Percentiles rank a stretch among this genome's conserved stretches.
Evolutionary conservation across 2,113 vertebrate species (phyloP).

Genomic region (Lontra canadensis): DNA sequence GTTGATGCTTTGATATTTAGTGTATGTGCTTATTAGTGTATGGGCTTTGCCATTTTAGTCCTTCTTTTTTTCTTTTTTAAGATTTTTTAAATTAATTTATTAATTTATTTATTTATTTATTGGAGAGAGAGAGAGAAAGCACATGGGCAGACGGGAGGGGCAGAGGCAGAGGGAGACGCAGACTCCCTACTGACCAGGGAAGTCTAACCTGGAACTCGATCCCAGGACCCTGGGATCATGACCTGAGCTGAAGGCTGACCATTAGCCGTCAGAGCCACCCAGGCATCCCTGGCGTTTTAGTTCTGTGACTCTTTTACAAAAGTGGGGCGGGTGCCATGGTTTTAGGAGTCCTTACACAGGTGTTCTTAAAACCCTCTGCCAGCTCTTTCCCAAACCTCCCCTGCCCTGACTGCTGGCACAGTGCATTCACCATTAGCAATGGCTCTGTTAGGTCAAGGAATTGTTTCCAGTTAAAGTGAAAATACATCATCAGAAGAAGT

Average conservation of each 20-base stretch:
- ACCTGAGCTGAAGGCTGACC: no score
- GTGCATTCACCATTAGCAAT: background rate
- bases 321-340: background rate
- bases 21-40: no score
- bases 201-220: no score
- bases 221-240: no score
- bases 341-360: background rate
- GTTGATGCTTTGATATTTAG: no score
- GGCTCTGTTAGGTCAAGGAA: background rate
- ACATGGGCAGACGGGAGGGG: no score
- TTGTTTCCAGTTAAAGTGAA: conserved; percentile 19
- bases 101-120: no score
- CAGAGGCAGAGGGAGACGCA: no score
- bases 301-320: background rate
- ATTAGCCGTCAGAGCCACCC: no score
- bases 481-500: background rate
- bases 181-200: no score
- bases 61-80: background rate
- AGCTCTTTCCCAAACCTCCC: background rate
- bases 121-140: no score
- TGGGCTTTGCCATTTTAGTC: background rate
- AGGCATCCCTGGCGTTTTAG: background rate
- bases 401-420: background rate
- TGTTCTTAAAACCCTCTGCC: background rate
- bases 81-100: no score